Conservation (phyloP, 2,113 vertebrate species). For the Anhinga anhinga region DNA sequence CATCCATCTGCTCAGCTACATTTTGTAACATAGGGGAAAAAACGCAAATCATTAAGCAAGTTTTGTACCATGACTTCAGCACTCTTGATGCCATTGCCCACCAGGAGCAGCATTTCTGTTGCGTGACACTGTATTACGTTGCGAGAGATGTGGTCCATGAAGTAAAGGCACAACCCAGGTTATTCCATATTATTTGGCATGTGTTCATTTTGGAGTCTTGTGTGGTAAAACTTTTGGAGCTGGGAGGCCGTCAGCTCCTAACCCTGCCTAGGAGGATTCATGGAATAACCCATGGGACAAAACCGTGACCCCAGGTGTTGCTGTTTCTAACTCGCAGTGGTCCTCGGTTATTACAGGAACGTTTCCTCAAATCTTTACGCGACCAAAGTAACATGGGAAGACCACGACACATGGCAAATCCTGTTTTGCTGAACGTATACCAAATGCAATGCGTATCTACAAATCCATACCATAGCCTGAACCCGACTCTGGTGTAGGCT, state of each 20-base stretch:
- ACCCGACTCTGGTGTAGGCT: background rate
- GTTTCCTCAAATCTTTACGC: background rate
- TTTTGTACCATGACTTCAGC: conserved; percentile 28
- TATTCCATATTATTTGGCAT: background rate
- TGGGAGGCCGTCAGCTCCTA: background rate
- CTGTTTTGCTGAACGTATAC: background rate
- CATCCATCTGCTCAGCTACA: conserved; percentile 80
- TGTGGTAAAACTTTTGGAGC: background rate
- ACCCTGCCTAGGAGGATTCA: accelerated
- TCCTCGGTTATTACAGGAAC: background rate
- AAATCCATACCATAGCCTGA: background rate
- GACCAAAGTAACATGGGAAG: background rate
- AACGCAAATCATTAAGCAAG: conserved; percentile 28
- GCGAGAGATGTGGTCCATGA: background rate
- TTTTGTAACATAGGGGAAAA: conserved; percentile 30
- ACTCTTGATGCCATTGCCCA: background rate
- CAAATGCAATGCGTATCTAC: background rate
- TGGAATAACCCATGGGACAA: background rate
- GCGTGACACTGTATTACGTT: background rate
- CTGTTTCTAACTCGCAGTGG: background rate
- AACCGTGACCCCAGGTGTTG: background rate
- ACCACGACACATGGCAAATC: background rate
- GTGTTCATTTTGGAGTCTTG: background rate
- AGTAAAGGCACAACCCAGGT: background rate
- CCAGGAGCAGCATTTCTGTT: background rate